These are phyloP conservation scores for Altica lythri DNA, from an alignment of 2,888 invertebrate species.

Conservation along the genomic window DNA sequence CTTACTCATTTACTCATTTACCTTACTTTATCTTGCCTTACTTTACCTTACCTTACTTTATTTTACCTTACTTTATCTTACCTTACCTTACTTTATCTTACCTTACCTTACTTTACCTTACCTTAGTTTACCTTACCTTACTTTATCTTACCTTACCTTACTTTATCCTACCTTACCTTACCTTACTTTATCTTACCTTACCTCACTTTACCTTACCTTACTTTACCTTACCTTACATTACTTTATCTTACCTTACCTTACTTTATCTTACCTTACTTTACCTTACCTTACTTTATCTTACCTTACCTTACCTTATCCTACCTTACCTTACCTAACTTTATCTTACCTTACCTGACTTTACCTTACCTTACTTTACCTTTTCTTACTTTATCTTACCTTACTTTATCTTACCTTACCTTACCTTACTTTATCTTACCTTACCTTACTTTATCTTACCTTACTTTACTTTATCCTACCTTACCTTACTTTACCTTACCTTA, in stretches of 20 bases:
- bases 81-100: too few species aligned
- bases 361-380: background rate
- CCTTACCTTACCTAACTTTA: background rate
- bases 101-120: too few species aligned
- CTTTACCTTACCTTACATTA: background rate
- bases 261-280: background rate
- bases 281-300: background rate
- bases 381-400: background rate
- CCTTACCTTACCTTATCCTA: background rate
- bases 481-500: background rate
- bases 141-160: too few species aligned
- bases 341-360: background rate
- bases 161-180: too few species aligned
- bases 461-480: background rate
- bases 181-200: too few species aligned
- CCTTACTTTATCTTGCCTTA: too few species aligned
- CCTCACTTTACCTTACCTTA: too few species aligned
- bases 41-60: too few species aligned
- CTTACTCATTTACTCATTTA: too few species aligned
- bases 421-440: background rate
- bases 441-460: background rate
- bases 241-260: background rate
- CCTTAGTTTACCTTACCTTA: too few species aligned
- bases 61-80: too few species aligned
- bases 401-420: background rate